A percentile compares a stretch with the other conserved stretches of the same genome.
phyloP scores from a whole-genome alignment of 1,140 invertebrate genomes.

The Mamestra configurata region DNA sequence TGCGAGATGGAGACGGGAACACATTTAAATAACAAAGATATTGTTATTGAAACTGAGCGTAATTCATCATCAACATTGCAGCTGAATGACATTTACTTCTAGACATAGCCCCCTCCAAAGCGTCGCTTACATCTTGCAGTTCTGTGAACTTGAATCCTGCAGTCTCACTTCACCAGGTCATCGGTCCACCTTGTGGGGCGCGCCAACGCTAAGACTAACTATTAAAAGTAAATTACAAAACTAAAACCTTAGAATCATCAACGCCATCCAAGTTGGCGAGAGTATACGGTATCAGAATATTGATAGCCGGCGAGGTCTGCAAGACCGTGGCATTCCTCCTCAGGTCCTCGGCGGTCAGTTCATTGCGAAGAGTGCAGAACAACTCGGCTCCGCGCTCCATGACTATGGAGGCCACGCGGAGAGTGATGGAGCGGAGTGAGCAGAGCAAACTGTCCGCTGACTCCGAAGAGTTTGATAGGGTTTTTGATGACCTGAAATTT shows the following conservation, averaged over 20 bases:
- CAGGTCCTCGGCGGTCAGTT: constrained; percentile 75
- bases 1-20: no score
- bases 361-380: constrained; percentile 71
- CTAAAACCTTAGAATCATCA: constrained; percentile 84
- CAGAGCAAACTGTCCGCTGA: constrained; percentile 65
- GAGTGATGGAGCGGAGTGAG: constrained; percentile 66
- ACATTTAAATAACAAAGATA: no score
- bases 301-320: constrained; percentile 74
- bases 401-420: constrained; percentile 69
- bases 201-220: no score
- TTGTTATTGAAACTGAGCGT: no score
- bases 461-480: constrained; percentile 58
- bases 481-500: constrained; percentile 61
- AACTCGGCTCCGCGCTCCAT: constrained; percentile 71
- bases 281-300: constrained; percentile 76
- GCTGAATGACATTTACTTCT: no score
- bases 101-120: no score
- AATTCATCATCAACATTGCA: no score
- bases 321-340: constrained; percentile 69
- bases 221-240: no score
- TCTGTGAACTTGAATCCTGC: no score
- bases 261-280: constrained; percentile 78
- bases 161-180: no score
- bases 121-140: no score
- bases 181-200: no score